Conservation (phyloP, 2,888 invertebrate species). For the Calameuta idolon region DNA sequence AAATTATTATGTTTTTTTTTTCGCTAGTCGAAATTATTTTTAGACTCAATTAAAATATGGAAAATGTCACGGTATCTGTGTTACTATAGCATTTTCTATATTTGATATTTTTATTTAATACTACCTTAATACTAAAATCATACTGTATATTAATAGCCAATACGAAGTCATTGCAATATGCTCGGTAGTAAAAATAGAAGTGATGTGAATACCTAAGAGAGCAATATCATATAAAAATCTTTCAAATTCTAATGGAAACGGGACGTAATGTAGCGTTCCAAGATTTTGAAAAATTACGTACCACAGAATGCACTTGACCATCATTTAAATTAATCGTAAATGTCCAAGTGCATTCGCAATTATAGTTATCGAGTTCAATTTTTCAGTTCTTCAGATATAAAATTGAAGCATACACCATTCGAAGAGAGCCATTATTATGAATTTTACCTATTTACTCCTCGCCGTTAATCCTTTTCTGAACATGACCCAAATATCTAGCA, state of each 20-base stretch:
- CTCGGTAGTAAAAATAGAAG: constrained; percentile 1
- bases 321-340: constrained; percentile 9
- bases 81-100: not conserved
- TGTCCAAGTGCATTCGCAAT: constrained; percentile 23
- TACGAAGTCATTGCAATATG: not conserved
- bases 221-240: constrained; percentile 20
- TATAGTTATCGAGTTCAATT: constrained; percentile 3
- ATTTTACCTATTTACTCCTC: constrained; percentile 43
- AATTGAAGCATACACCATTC: not conserved
- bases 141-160: not conserved
- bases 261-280: constrained; percentile 8
- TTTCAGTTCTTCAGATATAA: not conserved
- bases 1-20: constrained; percentile 26
- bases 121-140: not conserved
- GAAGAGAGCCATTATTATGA: not conserved
- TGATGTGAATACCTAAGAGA: constrained; percentile 1
- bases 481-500: constrained; percentile 74
- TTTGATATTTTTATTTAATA: not conserved
- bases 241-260: constrained; percentile 30
- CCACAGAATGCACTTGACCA: constrained; percentile 22
- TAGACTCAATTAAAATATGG: not conserved
- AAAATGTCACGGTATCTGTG: not conserved
- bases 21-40: constrained; percentile 6
- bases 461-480: constrained; percentile 69
- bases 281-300: constrained; percentile 33